Percentiles rank a stretch among this genome's conserved stretches.
phyloP scores from a whole-genome alignment of 92 coral and sea anemone genomes.

The Epizoanthus fatuus region DNA sequence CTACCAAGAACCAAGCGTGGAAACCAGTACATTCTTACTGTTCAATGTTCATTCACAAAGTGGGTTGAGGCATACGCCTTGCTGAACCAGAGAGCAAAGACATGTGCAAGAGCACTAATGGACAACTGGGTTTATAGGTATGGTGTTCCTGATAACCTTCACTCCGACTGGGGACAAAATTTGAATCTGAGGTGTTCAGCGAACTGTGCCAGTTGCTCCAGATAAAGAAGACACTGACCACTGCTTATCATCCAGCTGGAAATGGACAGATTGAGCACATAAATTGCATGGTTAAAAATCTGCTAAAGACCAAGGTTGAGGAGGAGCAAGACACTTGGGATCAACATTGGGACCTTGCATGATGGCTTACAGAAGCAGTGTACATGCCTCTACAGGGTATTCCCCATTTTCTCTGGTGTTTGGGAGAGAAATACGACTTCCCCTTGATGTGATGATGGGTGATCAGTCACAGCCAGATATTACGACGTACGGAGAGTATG shows the following conservation, averaged over 20 bases:
- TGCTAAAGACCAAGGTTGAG: conserved; percentile 30
- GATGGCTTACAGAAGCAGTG: conserved; percentile 70
- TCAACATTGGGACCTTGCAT: conserved; percentile 32
- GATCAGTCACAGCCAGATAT: background rate
- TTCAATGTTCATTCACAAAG: conserved; percentile 40
- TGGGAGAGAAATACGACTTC: conserved; percentile 55
- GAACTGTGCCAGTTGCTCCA: too few species aligned
- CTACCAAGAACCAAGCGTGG: conserved; percentile 48
- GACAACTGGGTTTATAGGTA: conserved; percentile 39
- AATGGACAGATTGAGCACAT: conserved; percentile 57
- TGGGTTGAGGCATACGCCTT: conserved; percentile 59
- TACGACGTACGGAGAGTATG: conserved; percentile 20
- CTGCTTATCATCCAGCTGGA: conserved; percentile 61
- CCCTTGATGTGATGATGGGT: conserved; percentile 56
- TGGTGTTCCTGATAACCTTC: too few species aligned
- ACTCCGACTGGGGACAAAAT: too few species aligned
- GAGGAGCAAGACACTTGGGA: conserved; percentile 28
- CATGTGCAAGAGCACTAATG: conserved; percentile 49
- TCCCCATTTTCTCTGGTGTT: conserved; percentile 60
- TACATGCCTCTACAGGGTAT: conserved; percentile 45
- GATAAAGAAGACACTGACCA: background rate
- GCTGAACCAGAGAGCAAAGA: conserved; percentile 54
- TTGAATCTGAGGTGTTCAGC: too few species aligned
- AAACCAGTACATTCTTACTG: conserved; percentile 52
- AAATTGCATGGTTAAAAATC: conserved; percentile 31